phyloP scores from a whole-genome alignment of 2,888 invertebrate genomes.

The Cyrtodaria siliqua region DNA sequence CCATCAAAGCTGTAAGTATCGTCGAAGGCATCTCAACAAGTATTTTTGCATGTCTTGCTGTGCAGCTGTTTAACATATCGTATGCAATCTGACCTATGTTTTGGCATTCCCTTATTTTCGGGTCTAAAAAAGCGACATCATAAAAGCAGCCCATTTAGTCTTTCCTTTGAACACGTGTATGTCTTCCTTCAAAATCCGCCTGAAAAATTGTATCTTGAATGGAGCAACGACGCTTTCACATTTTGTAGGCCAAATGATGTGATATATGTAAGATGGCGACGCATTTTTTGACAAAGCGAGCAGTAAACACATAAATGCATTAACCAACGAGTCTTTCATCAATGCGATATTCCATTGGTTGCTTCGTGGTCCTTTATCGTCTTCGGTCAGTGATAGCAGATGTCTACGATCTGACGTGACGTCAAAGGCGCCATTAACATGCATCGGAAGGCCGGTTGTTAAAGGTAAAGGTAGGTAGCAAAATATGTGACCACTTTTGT shows the following conservation, averaged over 20 bases:
- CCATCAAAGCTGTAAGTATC: conserved; percentile 1
- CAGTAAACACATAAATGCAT: conserved; percentile 46
- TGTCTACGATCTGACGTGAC: conserved; percentile 78
- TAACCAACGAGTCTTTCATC: conserved; percentile 52
- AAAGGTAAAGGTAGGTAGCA: conserved; percentile 80
- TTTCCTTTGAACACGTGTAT: conserved; percentile 6
- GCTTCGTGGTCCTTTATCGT: conserved; percentile 70
- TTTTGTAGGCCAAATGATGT: background rate
- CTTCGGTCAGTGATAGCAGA: conserved; percentile 70
- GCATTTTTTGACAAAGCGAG: background rate
- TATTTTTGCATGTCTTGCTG: background rate
- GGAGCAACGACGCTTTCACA: background rate
- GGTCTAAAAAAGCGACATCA: conserved; percentile 28
- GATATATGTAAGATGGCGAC: background rate
- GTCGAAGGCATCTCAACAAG: conserved; percentile 13
- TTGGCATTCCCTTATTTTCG: conserved; percentile 6
- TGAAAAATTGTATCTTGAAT: conserved; percentile 1
- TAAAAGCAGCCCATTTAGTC: conserved; percentile 12
- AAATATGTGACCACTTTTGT: conserved; percentile 50
- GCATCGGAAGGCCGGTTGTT: conserved; percentile 75
- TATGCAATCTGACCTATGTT: conserved; percentile 24
- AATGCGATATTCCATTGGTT: conserved; percentile 60
- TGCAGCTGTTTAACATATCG: background rate
- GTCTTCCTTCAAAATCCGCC: background rate
- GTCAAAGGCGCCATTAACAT: conserved; percentile 80